Percentiles rank a stretch among this genome's conserved stretches.
Conservation (phyloP, 2,797 vertebrate species). For the Epinephelus coioides region DNA sequence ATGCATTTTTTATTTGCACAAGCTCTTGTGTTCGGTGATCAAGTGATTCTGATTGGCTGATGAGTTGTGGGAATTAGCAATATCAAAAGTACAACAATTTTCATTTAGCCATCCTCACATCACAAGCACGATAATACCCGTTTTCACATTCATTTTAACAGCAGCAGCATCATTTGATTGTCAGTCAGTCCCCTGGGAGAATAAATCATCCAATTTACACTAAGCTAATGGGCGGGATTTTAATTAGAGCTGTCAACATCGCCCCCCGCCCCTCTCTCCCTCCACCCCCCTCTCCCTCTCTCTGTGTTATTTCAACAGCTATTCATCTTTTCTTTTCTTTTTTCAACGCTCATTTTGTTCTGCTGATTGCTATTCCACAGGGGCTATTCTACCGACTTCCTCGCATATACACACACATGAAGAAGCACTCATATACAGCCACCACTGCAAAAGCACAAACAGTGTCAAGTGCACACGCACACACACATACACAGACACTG, state of each 20-base stretch:
- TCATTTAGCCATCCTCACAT: constrained; percentile 50
- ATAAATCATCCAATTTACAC: constrained; percentile 83
- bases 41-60: constrained; percentile 48
- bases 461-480: not conserved
- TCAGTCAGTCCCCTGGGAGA: constrained; percentile 72
- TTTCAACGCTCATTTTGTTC: constrained; percentile 69
- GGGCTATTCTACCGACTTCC: constrained; percentile 48
- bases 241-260: constrained; percentile 80
- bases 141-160: constrained; percentile 68
- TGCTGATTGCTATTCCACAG: constrained; percentile 75
- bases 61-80: constrained; percentile 35
- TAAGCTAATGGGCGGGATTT: constrained; percentile 81
- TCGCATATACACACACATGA: constrained; percentile 22
- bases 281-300: constrained; percentile 26
- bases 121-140: constrained; percentile 39
- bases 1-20: constrained; percentile 1
- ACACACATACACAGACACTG: constrained; percentile 11
- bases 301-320: constrained; percentile 73
- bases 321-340: constrained; percentile 73
- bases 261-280: constrained; percentile 13
- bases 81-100: constrained; percentile 55
- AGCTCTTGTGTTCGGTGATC: constrained; percentile 22
- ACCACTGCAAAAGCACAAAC: not conserved
- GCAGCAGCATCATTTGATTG: constrained; percentile 70
- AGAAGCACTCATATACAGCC: constrained; percentile 22